Evolutionary conservation across 2,113 vertebrate genomes (phyloP).

Genomic region (Nymphicus hollandicus): DNA sequence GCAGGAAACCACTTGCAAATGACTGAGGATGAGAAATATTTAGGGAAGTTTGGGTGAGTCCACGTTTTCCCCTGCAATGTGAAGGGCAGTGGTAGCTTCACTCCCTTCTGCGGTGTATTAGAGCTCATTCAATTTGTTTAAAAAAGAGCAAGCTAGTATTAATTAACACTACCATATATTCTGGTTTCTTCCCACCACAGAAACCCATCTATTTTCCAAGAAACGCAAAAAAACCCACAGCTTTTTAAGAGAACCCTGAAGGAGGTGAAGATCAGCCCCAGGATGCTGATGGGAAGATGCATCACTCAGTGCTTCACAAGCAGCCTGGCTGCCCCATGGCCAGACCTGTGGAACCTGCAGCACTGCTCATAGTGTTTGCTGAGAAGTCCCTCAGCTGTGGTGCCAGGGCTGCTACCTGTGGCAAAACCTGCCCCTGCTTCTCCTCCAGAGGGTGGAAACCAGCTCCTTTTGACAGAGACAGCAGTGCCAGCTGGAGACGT

Average conservation of each 20-base stretch:
- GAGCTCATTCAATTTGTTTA: background rate
- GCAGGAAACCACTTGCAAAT: background rate
- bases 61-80: background rate
- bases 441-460: background rate
- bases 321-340: accelerated
- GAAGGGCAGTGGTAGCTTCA: background rate
- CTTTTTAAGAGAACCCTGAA: background rate
- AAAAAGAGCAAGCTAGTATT: background rate
- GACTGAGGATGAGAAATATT: background rate
- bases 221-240: background rate
- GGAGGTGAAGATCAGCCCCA: background rate
- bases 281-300: background rate
- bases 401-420: background rate
- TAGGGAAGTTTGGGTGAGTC: background rate
- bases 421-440: background rate
- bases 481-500: accelerated
- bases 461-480: background rate
- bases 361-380: background rate
- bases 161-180: background rate
- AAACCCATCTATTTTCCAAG: background rate
- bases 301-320: background rate
- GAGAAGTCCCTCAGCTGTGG: background rate
- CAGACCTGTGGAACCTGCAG: background rate
- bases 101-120: background rate
- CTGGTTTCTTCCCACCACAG: background rate